A percentile compares a stretch with the other conserved stretches of the same genome.
Evolutionary conservation across 2,797 vertebrate species (phyloP).

Genomic region (Buceros bicornis): DNA sequence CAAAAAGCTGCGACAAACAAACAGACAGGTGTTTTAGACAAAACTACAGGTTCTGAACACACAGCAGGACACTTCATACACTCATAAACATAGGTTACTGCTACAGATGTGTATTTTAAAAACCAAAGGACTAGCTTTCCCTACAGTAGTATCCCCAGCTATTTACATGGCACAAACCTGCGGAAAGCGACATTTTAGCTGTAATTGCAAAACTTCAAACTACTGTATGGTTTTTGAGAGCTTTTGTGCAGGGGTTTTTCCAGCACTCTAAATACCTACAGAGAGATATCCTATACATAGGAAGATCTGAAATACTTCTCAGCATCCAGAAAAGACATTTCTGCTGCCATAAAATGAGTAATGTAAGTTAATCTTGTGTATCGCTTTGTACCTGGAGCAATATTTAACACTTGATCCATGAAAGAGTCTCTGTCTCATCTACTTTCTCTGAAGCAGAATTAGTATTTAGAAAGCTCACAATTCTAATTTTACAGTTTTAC

Average conservation of each 20-base stretch:
- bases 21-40: not conserved
- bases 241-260: not conserved
- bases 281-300: not conserved
- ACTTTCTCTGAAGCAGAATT: not conserved
- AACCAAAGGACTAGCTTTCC: slow-evolving; percentile 8
- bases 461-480: not conserved
- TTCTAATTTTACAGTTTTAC: not conserved
- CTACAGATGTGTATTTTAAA: not conserved
- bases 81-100: not conserved
- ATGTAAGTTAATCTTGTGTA: not conserved
- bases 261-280: not conserved
- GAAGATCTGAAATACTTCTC: not conserved
- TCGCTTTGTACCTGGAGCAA: not conserved
- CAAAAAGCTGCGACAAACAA: not conserved
- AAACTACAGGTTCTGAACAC: not conserved
- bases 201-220: slow-evolving; percentile 25
- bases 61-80: not conserved
- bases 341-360: not conserved
- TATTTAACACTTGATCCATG: not conserved
- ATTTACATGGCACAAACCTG: slow-evolving; percentile 8
- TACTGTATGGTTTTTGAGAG: not conserved
- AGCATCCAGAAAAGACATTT: not conserved
- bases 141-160: not conserved
- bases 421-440: not conserved
- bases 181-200: slow-evolving; percentile 10